Evolutionary conservation across 2,113 vertebrate species (phyloP).

Genomic region (Rhinichthys klamathensis): DNA sequence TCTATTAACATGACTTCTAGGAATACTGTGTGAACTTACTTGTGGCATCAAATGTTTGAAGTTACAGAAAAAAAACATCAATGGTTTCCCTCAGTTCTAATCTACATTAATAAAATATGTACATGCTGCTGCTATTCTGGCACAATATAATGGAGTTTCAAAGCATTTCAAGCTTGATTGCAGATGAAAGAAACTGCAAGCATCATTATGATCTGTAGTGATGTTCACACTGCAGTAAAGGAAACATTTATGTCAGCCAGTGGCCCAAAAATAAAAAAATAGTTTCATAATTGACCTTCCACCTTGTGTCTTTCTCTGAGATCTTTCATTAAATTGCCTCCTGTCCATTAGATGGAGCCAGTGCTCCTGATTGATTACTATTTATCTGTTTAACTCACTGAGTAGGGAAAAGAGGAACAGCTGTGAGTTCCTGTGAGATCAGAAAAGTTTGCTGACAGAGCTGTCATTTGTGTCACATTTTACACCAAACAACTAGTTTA

Average conservation of each 20-base stretch:
- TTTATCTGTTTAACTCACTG: neutral
- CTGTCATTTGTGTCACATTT: neutral
- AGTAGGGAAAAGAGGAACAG: neutral
- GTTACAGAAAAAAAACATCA: neutral
- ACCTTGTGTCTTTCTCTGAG: neutral
- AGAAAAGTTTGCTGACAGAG: neutral
- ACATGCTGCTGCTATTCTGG: neutral
- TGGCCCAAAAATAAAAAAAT: neutral
- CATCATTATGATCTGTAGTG: neutral
- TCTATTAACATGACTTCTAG: neutral
- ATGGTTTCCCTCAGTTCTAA: neutral
- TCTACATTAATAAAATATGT: neutral
- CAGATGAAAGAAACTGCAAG: neutral
- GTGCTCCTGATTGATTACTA: neutral
- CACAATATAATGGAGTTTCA: neutral
- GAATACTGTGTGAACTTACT: neutral
- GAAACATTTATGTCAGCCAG: neutral
- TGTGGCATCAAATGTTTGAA: neutral
- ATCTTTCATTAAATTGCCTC: neutral
- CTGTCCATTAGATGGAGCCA: conserved; percentile 43
- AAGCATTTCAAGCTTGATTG: neutral
- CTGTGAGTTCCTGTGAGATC: neutral
- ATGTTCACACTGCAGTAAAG: neutral
- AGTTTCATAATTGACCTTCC: neutral
- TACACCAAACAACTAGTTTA: neutral